Conservation (phyloP, 2,113 vertebrate genomes). For the Poeciliopsis prolifica region DNA sequence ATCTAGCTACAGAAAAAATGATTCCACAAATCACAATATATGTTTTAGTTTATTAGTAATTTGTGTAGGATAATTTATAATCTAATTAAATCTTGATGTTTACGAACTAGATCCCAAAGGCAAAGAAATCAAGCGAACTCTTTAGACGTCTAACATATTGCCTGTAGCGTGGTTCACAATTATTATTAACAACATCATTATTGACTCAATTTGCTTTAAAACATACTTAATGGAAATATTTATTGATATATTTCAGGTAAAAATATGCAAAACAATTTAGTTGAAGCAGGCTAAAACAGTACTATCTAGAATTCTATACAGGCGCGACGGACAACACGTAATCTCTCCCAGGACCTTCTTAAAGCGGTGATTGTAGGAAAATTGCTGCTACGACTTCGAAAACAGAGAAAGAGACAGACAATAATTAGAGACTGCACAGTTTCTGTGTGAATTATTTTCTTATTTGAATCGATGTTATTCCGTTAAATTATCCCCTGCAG, state of each 20-base stretch:
- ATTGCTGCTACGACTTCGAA: constrained; percentile 78
- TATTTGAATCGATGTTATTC: constrained; percentile 47
- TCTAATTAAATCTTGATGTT: background rate
- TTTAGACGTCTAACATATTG: constrained; percentile 38
- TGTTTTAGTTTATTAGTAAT: background rate
- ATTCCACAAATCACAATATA: background rate
- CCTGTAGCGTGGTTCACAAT: constrained; percentile 13
- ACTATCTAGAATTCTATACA: constrained; percentile 52
- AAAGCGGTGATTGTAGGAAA: constrained; percentile 81
- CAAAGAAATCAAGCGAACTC: constrained; percentile 37
- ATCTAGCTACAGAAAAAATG: background rate
- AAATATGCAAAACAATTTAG: background rate
- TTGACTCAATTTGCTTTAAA: background rate
- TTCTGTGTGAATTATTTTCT: constrained; percentile 43
- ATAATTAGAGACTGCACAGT: constrained; percentile 59
- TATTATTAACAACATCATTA: background rate
- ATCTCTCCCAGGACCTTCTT: constrained; percentile 80
- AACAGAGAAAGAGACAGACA: constrained; percentile 72
- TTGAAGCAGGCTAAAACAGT: background rate
- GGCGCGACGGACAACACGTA: constrained; percentile 71
- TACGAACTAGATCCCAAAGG: background rate
- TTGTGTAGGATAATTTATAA: background rate
- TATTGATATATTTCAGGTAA: background rate
- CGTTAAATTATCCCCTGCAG: constrained; percentile 44
- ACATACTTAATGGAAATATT: fast-evolving